Percentiles rank a stretch among this genome's conserved stretches.
Evolutionary conservation across 2,888 invertebrate species (phyloP).

Genomic region (Erebia ligea): DNA sequence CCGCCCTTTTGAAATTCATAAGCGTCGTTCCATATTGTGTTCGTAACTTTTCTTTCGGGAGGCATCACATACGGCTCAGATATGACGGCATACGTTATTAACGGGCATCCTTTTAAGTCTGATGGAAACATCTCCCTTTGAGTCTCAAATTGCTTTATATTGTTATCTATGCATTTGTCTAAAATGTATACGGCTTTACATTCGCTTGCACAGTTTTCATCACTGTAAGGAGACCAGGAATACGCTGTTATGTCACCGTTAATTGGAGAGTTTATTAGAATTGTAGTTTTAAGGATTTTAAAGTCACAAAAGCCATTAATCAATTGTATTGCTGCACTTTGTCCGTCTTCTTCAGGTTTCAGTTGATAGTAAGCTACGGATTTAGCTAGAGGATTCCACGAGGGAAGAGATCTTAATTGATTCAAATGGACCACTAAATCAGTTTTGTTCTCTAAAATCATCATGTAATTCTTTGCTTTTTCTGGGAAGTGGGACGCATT

Average conservation of each 20-base stretch:
- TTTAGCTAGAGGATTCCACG: conserved; percentile 81
- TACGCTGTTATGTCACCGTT: conserved; percentile 66
- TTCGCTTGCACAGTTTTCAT: conserved; percentile 68
- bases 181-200: conserved; percentile 70
- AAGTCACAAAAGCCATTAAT: conserved; percentile 69
- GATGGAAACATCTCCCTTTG: conserved; percentile 68
- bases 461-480: conserved; percentile 81
- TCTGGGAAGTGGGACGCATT: conserved; percentile 81
- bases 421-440: conserved; percentile 73
- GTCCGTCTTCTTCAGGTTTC: conserved; percentile 55
- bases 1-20: conserved; percentile 70
- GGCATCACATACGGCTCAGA: conserved; percentile 79
- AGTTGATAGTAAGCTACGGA: conserved; percentile 72
- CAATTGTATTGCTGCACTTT: conserved; percentile 61
- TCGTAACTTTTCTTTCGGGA: conserved; percentile 57
- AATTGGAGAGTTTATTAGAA: conserved; percentile 64
- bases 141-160: conserved; percentile 55
- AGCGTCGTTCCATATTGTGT: conserved; percentile 57
- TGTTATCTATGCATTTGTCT: conserved; percentile 65
- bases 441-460: conserved; percentile 76
- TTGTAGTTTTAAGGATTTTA: conserved; percentile 69
- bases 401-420: conserved; percentile 74
- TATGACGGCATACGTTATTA: conserved; percentile 68
- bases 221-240: conserved; percentile 74
- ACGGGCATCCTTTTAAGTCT: conserved; percentile 72